Base-by-base conservation (phyloP, 2,888 invertebrate species). In the Caenorhabditis imperialis region DNA sequence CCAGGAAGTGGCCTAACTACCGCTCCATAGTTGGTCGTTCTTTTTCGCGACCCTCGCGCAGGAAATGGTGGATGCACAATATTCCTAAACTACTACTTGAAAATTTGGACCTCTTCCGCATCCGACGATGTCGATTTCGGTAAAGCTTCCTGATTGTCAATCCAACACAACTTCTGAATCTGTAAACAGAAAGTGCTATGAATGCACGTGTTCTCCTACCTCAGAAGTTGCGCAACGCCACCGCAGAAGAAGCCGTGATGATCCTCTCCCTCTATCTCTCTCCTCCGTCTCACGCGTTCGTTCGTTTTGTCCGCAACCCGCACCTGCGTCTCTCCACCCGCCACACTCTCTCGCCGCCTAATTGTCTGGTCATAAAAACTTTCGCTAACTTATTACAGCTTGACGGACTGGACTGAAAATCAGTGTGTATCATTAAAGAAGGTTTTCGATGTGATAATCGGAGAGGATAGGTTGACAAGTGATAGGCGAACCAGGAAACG, bases 301-400 rank as follows among this genome's bases (percentile, higher is more conserved):
- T 45, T 25, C 25, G 48, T n/a, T 48, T 18, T 5, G 4, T 38
- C n/a, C 44, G 8, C 10, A 20, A 18, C 22, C 44, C 18, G 20
- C 18, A 22, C 33, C 44, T 44, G 25, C 25, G 1, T 44, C 14
- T 22, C 33, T 44, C 23, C 51, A 35, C 51, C 10, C 14, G 38
- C 2, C 44, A 30, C 55, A 16, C 42, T 55, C 55, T 44, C 23
- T 55, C 23, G 4, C 8, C 18, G 10, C 33, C 22, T 42, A 44
- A 57, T 45, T 57, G 57, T 57, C 35, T 30, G 57, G 18, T 14
- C 40, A 57, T 45, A 47, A 61, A 51, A 60, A 70, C 61, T 70
- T 70, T 54, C 60, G 61, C 60, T 54, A 70, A 60, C 70, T 58
- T 60, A 70, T 60, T 70, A 54, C 70, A 61, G 60, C 70, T 70